Evolutionary conservation across 2,113 vertebrate genomes (phyloP), one percentile per base, ranked within the genome.

Genomic region (Dolichotis patagonum): DNA sequence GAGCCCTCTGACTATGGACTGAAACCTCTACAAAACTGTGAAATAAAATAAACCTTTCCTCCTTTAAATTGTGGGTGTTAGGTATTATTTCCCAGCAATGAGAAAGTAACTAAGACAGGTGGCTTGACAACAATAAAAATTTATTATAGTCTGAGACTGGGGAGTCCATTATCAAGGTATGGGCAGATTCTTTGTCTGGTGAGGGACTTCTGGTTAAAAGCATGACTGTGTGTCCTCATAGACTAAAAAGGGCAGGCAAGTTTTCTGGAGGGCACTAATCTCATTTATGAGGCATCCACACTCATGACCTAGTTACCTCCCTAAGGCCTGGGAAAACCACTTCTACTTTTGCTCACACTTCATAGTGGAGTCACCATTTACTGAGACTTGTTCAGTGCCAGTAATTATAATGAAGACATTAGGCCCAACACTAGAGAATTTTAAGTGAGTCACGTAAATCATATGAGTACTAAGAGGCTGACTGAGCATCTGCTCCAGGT

Each of bases 401-500:
- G 8, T 0, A 26, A 24, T 69, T 14, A 0, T 1, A 26, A 24
- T 5, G 26, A 10, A 80, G 62, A 13, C 22, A 2, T 41, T 20
- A 43, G 73, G 22, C 6, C 80, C 0, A 9, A 13, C 65, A 43
- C 30, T 5, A 28, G 28, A 75, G 5, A 4, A 1, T 26, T 38
- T 5, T 19, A n/a, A 69, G 65, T n/a, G 49, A 38, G 58, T 83
- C 71, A 60, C 6, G 5, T 0, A 38, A 7, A 26, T 26, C 69
- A 2, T 24, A 0, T 4, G 58, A 14, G 28, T 6, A 6, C 24
- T 1, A 7, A 13, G 46, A 56, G n/a, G 30, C 43, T 2, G 60
- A 78, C 4, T 20, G 7, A 0, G 4, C 38, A 1, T 71, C 69
- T 62, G 8, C 14, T 17, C 0, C 41, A 1, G 17, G n/a, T 9